These are phyloP conservation scores for Omphaloscelis lunosa DNA, from an alignment of 2,888 invertebrate species.

Conservation along the genomic window DNA sequence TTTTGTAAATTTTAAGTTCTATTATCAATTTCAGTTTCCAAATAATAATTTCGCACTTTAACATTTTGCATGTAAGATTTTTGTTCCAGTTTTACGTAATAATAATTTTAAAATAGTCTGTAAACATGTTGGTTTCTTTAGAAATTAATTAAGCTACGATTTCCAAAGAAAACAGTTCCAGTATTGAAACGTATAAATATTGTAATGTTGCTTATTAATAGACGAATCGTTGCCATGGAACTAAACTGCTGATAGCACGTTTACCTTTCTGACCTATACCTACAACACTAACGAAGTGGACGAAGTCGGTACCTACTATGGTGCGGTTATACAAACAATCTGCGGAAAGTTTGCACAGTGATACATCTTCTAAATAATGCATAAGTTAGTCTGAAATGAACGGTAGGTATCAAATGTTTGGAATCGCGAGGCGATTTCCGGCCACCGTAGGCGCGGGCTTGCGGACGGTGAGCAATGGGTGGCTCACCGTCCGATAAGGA, in stretches of 20 bases:
- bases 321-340: not conserved
- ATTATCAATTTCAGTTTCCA: not conserved
- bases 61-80: not conserved
- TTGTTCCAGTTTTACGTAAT: not conserved
- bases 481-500: no score
- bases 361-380: slow-evolving; percentile 1
- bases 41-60: slow-evolving; percentile 1
- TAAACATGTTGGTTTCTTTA: not conserved
- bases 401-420: not conserved
- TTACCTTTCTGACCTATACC: not conserved
- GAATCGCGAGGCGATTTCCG: no score
- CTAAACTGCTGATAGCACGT: not conserved
- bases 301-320: not conserved
- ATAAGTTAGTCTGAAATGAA: not conserved
- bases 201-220: not conserved
- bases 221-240: not conserved
- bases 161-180: not conserved
- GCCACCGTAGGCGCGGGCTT: no score
- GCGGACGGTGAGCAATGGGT: no score
- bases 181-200: not conserved
- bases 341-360: not conserved
- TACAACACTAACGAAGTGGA: not conserved
- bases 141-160: not conserved
- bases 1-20: not conserved
- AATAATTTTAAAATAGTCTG: not conserved